Evolutionary conservation across 2,113 vertebrate species (phyloP).

Genomic region (Neodon shergylaensis): DNA sequence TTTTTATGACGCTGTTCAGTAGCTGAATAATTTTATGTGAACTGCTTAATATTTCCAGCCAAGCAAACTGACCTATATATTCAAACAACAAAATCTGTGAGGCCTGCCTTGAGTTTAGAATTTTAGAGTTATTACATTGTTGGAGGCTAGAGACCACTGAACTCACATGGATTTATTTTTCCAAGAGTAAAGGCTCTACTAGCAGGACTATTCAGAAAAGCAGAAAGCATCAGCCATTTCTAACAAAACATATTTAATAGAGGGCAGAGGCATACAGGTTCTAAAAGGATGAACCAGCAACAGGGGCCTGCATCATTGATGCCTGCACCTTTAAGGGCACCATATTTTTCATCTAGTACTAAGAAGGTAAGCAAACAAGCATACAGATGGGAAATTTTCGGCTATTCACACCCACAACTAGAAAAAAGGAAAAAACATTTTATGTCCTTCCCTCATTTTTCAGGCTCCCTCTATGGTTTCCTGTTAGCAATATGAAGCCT

Average conservation of each 20-base stretch:
- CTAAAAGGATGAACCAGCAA: background rate
- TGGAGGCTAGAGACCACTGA: background rate
- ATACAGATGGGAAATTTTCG: background rate
- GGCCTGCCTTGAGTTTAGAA: background rate
- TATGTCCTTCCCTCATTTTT: background rate
- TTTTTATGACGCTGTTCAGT: background rate
- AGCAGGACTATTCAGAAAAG: background rate
- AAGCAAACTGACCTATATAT: background rate
- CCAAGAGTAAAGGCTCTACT: background rate
- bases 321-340: background rate
- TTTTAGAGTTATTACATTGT: background rate
- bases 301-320: rapidly evolving
- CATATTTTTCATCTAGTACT: background rate
- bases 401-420: background rate
- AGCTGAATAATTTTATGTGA: background rate
- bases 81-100: background rate
- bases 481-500: background rate
- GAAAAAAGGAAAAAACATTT: background rate
- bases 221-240: background rate
- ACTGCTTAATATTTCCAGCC: background rate
- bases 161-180: background rate
- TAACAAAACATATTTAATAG: background rate
- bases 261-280: rapidly evolving
- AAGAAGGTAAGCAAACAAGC: background rate
- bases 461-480: rapidly evolving